phyloP scores from a whole-genome alignment of 2,888 invertebrate species.

The Metallyticus violacea region DNA sequence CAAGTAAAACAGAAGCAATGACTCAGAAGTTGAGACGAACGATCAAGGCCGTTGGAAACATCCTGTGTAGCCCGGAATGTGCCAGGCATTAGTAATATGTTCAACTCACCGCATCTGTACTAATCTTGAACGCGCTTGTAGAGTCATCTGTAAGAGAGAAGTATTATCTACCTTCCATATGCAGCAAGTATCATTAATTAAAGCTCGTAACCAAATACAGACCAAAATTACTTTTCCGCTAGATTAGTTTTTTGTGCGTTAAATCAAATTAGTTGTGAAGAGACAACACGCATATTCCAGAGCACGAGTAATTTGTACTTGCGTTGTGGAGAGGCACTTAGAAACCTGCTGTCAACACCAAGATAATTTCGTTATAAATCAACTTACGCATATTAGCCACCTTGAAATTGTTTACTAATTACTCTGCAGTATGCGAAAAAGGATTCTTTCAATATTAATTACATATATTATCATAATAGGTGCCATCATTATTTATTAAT shows the following conservation, averaged over 20 bases:
- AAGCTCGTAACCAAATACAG: neutral
- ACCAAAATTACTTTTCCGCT: neutral
- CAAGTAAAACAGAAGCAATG: neutral
- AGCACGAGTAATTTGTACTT: neutral
- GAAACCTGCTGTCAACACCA: neutral
- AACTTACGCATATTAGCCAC: neutral
- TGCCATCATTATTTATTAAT: neutral
- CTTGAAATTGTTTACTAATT: neutral
- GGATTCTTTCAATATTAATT: neutral
- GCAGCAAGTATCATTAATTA: neutral
- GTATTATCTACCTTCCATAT: neutral
- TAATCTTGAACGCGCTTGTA: neutral
- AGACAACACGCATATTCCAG: neutral
- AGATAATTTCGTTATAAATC: neutral
- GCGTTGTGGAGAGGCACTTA: neutral
- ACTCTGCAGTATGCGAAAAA: neutral
- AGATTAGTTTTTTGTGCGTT: neutral
- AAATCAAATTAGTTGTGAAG: neutral
- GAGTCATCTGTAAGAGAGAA: neutral
- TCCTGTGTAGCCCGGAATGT: neutral
- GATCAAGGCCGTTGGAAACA: neutral
- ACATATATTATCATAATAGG: neutral
- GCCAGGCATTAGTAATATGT: neutral
- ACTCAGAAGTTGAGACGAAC: neutral
- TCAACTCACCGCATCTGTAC: neutral